Percentiles rank a stretch among this genome's conserved stretches.
Evolutionary conservation across 2,888 invertebrate genomes (phyloP).

Genomic region (Clanis bilineata): DNA sequence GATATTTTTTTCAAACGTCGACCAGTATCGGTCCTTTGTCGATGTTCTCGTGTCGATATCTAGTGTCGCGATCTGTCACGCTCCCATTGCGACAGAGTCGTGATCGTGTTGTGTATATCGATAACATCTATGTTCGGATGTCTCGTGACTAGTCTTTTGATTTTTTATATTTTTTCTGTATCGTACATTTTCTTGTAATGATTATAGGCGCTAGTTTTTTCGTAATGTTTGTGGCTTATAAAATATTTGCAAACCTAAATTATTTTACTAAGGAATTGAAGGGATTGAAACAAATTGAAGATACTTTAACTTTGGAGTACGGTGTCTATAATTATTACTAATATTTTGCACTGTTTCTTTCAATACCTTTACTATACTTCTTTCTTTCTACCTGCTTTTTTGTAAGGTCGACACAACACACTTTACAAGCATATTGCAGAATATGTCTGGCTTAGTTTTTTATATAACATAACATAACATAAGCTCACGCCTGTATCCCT

Average conservation of each 20-base stretch:
- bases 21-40: slow-evolving; percentile 3
- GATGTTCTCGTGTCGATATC: slow-evolving; percentile 14
- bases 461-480: no score
- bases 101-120: slow-evolving; percentile 14
- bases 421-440: no score
- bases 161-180: slow-evolving; percentile 11
- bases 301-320: no score
- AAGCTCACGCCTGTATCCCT: no score
- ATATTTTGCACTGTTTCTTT: no score
- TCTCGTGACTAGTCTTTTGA: slow-evolving; percentile 18
- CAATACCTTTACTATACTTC: no score
- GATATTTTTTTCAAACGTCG: background rate
- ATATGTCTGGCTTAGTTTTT: no score
- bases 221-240: background rate
- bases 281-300: no score
- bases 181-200: slow-evolving; percentile 1
- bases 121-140: slow-evolving; percentile 19
- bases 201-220: background rate
- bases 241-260: background rate
- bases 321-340: no score
- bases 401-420: no score
- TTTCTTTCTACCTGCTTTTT: no score
- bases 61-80: slow-evolving; percentile 22
- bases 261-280: no score
- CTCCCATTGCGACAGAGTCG: slow-evolving; percentile 18